phyloP scores from a whole-genome alignment of 2,113 vertebrate species.

The Alosa alosa region DNA sequence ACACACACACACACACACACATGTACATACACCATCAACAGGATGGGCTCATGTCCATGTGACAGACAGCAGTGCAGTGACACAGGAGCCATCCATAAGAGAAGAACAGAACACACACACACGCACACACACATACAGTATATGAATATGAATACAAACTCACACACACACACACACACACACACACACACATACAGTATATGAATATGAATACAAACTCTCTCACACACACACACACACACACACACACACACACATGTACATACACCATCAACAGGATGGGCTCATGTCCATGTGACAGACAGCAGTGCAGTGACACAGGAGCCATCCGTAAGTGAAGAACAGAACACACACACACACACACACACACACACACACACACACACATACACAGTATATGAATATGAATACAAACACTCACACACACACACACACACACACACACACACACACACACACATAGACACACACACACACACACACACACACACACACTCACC shows the following conservation, averaged over 20 bases:
- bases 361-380: conserved; percentile 4
- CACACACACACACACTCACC: neutral
- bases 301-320: neutral
- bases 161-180: no score
- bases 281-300: neutral
- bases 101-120: neutral
- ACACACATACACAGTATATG: neutral
- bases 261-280: neutral
- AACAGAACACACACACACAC: neutral
- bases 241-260: neutral
- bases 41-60: neutral
- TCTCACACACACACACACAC: neutral
- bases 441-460: no score
- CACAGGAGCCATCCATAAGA: neutral
- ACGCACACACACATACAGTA: neutral
- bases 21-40: neutral
- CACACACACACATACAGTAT: neutral
- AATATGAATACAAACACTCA: conserved; percentile 1
- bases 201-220: neutral
- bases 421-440: neutral
- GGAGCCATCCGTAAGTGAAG: neutral
- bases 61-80: neutral
- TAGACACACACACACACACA: no score
- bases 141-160: no score
- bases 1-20: neutral